A percentile compares a stretch with the other conserved stretches of the same genome.
phyloP scores from a whole-genome alignment of 2,888 invertebrate genomes.

The Platycheirus rosarum region DNA sequence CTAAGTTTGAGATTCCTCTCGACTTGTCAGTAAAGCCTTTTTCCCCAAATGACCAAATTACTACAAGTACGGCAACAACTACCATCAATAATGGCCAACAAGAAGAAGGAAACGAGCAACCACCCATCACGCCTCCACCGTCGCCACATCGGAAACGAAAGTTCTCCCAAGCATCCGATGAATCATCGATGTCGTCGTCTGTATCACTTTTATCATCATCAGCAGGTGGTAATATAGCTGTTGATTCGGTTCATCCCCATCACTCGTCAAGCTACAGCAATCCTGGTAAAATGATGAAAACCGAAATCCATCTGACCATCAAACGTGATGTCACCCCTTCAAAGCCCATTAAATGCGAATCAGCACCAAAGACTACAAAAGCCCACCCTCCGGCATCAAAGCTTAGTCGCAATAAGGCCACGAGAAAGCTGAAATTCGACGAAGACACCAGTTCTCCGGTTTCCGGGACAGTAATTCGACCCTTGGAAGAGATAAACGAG shows the following conservation, averaged over 20 bases:
- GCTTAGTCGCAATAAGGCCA: constrained; percentile 84
- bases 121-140: constrained; percentile 90
- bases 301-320: constrained; percentile 70
- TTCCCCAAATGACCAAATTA: constrained; percentile 75
- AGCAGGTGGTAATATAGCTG: constrained; percentile 54
- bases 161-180: constrained; percentile 60
- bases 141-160: constrained; percentile 86
- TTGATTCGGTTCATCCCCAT: constrained; percentile 42
- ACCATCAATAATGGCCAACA: constrained; percentile 26
- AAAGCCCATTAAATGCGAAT: constrained; percentile 78
- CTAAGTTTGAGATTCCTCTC: constrained; percentile 84
- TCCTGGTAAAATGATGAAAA: constrained; percentile 77
- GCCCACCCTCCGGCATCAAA: constrained; percentile 75
- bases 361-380: constrained; percentile 80
- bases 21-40: constrained; percentile 88
- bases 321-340: constrained; percentile 78
- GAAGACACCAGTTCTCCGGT: constrained; percentile 96
- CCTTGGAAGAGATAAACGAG: constrained; percentile 90
- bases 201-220: constrained; percentile 40
- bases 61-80: not conserved
- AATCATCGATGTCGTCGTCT: constrained; percentile 61
- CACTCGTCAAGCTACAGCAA: constrained; percentile 67
- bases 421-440: constrained; percentile 92
- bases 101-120: constrained; percentile 70
- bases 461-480: constrained; percentile 96